These are phyloP conservation scores for Anabas testudineus DNA, from an alignment of 2,797 vertebrate genomes.

Conservation along the genomic window DNA sequence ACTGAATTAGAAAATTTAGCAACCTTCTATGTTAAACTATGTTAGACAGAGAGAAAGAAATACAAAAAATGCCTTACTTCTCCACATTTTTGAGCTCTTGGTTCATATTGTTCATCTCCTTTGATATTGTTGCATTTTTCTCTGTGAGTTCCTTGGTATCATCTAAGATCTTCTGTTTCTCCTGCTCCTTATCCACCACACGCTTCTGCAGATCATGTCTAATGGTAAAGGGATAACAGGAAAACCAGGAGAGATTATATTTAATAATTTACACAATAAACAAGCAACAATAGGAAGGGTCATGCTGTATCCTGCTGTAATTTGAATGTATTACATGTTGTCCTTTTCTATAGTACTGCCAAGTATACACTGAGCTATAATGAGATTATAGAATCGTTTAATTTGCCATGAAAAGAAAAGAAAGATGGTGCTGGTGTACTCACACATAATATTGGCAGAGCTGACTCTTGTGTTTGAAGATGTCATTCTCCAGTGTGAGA, in stretches of 20 bases:
- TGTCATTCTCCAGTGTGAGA: constrained; percentile 92
- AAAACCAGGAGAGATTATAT: constrained; percentile 5
- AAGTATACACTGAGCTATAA: constrained; percentile 7
- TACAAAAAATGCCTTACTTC: constrained; percentile 84
- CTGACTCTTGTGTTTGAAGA: constrained; percentile 91
- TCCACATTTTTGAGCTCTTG: constrained; percentile 91
- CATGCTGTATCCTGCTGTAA: too few relatives aligned
- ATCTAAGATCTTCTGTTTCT: constrained; percentile 91
- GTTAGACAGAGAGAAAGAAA: neutral
- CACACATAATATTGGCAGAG: constrained; percentile 95
- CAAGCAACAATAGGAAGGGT: neutral
- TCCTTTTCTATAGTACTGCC: neutral
- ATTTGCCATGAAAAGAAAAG: constrained; percentile 11
- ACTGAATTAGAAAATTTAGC: neutral
- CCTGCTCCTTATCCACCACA: constrained; percentile 84
- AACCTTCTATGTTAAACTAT: neutral
- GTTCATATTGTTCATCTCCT: constrained; percentile 90
- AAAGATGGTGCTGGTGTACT: constrained; percentile 71
- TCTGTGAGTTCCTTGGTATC: constrained; percentile 91
- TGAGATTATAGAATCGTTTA: constrained; percentile 3
- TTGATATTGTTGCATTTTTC: constrained; percentile 87
- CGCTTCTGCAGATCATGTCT: constrained; percentile 92
- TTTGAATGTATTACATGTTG: neutral
- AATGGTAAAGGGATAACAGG: constrained; percentile 29
- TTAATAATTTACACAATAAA: constrained; percentile 10